phyloP scores from a whole-genome alignment of 2,888 invertebrate species.

The Hydrotaea diabolus region DNA sequence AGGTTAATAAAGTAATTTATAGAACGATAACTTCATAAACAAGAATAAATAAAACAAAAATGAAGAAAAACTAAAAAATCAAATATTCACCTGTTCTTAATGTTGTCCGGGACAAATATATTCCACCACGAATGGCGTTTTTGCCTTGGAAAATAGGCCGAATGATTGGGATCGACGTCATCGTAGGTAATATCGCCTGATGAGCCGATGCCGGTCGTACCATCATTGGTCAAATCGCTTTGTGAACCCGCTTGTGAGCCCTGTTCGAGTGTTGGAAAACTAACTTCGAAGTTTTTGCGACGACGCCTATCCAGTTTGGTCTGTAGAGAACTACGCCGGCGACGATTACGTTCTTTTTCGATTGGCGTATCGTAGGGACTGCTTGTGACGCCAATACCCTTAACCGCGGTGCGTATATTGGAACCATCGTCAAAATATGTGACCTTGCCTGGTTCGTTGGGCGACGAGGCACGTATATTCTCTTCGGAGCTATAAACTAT shows the following conservation, averaged over 20 bases:
- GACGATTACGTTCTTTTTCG: constrained; percentile 78
- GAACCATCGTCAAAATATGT: constrained; percentile 78
- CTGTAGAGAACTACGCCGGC: constrained; percentile 80
- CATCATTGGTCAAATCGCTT: constrained; percentile 69
- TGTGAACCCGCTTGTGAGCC: constrained; percentile 69
- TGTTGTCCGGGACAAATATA: constrained; percentile 90
- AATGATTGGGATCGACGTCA: constrained; percentile 74
- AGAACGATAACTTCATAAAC: constrained; percentile 34
- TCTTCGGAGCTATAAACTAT: constrained; percentile 77
- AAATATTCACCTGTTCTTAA: constrained; percentile 84
- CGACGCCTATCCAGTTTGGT: constrained; percentile 80
- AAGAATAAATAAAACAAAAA: constrained; percentile 52
- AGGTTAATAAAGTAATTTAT: constrained; percentile 58
- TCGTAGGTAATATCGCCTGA: constrained; percentile 71
- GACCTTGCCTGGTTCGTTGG: constrained; percentile 76
- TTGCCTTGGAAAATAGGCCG: constrained; percentile 81
- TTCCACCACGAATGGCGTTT: constrained; percentile 95
- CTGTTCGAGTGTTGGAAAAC: constrained; percentile 71
- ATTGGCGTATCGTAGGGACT: constrained; percentile 72
- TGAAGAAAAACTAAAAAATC: constrained; percentile 61
- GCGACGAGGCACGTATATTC: constrained; percentile 77
- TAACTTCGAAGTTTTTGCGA: constrained; percentile 78
- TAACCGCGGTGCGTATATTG: constrained; percentile 72
- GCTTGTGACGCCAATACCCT: constrained; percentile 70
- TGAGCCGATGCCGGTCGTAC: constrained; percentile 70